Conservation (phyloP, 2,888 invertebrate species). For the Penaeus monodon region DNA sequence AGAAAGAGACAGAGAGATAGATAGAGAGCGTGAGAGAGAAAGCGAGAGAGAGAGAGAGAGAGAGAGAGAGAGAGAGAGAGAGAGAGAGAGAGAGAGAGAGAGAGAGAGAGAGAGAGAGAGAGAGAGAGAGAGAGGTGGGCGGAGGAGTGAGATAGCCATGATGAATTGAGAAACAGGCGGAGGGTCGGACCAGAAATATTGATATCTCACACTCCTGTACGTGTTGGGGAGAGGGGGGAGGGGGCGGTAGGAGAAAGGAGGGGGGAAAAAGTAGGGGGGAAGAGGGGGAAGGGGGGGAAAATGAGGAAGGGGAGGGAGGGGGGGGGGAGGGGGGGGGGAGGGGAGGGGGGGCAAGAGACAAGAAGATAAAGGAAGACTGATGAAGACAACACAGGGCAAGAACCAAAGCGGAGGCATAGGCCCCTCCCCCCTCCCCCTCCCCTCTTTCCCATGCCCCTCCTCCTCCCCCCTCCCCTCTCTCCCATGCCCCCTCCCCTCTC, state of each 20-base stretch:
- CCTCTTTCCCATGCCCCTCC: neutral
- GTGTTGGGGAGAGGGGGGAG: neutral
- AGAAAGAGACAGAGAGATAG: neutral
- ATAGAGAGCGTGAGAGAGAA: neutral
- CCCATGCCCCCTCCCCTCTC: neutral
- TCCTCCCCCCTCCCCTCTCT: neutral
- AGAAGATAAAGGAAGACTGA: neutral
- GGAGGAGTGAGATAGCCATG: too few relatives aligned
- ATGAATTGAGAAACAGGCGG: too few relatives aligned
- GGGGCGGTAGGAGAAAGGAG: neutral
- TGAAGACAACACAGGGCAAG: neutral
- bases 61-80: neutral
- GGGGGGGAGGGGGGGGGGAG: neutral
- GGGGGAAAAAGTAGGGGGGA: neutral
- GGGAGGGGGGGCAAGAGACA: neutral
- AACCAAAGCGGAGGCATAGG: neutral
- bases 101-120: neutral
- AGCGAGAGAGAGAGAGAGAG: neutral
- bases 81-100: neutral
- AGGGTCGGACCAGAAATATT: too few relatives aligned
- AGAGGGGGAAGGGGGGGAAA: constrained; percentile 11
- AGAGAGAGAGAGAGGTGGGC: neutral
- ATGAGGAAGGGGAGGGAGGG: neutral
- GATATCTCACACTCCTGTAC: too few relatives aligned
- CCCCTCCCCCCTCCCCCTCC: neutral